Conservation (phyloP, 2,113 vertebrate species). For the Sinosuthora webbiana region DNA sequence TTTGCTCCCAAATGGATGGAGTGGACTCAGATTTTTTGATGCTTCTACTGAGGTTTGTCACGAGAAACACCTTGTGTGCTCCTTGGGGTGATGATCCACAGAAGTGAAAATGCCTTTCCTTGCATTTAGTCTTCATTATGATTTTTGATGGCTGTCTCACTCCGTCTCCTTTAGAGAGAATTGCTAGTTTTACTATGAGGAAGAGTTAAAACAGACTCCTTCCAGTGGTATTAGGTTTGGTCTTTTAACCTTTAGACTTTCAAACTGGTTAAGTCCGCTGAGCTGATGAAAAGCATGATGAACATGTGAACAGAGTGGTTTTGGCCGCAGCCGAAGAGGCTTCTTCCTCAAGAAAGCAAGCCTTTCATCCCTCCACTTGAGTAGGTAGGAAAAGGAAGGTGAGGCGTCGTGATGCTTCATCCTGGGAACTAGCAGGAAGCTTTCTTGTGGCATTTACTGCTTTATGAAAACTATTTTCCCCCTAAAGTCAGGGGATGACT, state of each 20-base stretch:
- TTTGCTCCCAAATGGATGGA: not conserved
- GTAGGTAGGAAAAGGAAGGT: not conserved
- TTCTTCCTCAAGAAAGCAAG: conserved; percentile 19
- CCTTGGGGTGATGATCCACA: not conserved
- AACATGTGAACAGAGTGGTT: conserved; percentile 15
- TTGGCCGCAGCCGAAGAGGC: not conserved
- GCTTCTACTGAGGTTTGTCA: not conserved
- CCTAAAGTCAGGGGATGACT: not conserved
- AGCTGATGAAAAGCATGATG: not conserved
- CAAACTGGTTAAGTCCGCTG: not conserved
- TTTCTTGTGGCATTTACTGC: not conserved
- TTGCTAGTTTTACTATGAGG: not conserved
- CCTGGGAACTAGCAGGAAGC: not conserved
- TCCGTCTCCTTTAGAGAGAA: not conserved
- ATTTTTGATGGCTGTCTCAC: not conserved
- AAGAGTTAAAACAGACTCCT: not conserved
- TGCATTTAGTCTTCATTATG: not conserved
- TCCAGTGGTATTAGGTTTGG: not conserved
- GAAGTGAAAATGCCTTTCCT: not conserved
- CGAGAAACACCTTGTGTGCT: not conserved
- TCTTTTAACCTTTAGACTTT: conserved; percentile 15
- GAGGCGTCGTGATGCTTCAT: fast-evolving
- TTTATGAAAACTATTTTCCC: not conserved
- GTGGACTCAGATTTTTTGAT: not conserved
- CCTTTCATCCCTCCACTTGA: not conserved